These are phyloP conservation scores for Lucifuga dentata DNA, from an alignment of 2,113 vertebrate genomes.

Conservation along the genomic window DNA sequence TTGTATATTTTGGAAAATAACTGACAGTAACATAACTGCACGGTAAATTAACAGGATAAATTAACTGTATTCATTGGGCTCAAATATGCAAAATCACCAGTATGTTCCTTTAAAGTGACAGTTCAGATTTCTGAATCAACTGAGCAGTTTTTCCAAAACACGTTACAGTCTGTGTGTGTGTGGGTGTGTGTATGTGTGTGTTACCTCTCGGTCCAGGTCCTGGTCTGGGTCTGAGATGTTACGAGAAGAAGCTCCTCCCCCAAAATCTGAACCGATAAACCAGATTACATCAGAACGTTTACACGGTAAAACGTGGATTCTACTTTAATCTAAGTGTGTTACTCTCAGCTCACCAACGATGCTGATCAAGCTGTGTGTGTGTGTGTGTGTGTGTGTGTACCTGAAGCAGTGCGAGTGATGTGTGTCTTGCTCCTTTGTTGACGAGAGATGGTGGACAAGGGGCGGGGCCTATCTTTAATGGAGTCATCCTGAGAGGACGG, in stretches of 20 bases:
- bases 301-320: too few relatives aligned
- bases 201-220: constrained; percentile 94
- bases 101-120: too few relatives aligned
- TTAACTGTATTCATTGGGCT: too few relatives aligned
- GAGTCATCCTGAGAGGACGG: constrained; percentile 89
- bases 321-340: too few relatives aligned
- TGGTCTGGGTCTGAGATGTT: constrained; percentile 89
- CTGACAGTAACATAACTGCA: too few relatives aligned
- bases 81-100: too few relatives aligned
- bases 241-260: constrained; percentile 85
- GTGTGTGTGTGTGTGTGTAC: constrained; percentile 71
- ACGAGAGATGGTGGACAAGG: constrained; percentile 84
- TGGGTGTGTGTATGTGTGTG: neutral
- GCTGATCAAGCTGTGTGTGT: neutral
- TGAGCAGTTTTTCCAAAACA: too few relatives aligned
- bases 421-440: constrained; percentile 90
- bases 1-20: too few relatives aligned
- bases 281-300: neutral
- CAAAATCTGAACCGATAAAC: constrained; percentile 80
- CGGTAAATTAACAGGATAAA: too few relatives aligned
- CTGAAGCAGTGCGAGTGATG: constrained; percentile 91
- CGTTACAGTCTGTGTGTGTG: neutral
- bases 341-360: too few relatives aligned
- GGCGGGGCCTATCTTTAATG: constrained; percentile 83
- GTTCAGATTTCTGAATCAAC: too few relatives aligned